phyloP scores from a whole-genome alignment of 2,113 vertebrate species.

The Phaethornis superciliosus region DNA sequence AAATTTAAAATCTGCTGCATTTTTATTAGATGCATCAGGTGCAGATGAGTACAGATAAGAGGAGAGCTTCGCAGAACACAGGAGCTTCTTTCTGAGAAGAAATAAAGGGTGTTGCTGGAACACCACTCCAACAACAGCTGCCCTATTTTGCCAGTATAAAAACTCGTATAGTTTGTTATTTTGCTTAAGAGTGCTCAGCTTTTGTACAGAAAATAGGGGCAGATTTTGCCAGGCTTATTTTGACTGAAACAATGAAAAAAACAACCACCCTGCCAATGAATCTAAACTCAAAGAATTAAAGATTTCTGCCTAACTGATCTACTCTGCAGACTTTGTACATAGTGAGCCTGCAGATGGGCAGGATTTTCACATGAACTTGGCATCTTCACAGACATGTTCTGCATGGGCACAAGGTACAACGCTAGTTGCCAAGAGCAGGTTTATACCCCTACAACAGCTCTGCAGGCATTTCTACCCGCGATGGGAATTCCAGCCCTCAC shows the following conservation, averaged over 20 bases:
- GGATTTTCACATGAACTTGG: not conserved
- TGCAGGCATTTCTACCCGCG: not conserved
- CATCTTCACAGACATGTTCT: not conserved
- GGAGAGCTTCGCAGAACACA: conserved; percentile 6
- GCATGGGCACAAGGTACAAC: fast-evolving
- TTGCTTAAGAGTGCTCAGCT: not conserved
- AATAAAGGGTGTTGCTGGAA: conserved; percentile 31
- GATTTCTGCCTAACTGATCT: not conserved
- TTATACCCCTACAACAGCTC: not conserved
- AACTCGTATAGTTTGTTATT: not conserved
- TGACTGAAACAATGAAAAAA: not conserved
- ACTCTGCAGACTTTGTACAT: not conserved
- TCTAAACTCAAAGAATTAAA: not conserved
- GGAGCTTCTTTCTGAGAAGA: not conserved
- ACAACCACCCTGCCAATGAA: not conserved
- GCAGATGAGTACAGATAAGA: conserved; percentile 18
- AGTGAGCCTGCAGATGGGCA: not conserved
- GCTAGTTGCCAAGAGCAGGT: not conserved
- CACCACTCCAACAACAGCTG: conserved; percentile 53
- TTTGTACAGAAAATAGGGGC: not conserved
- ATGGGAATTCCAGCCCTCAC: not conserved
- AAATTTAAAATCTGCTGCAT: conserved; percentile 23
- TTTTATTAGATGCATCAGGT: conserved; percentile 33
- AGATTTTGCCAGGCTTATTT: conserved; percentile 2
- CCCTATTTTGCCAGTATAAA: not conserved